phyloP scores from a whole-genome alignment of 1,140 invertebrate species.

The Lithobius niger region DNA sequence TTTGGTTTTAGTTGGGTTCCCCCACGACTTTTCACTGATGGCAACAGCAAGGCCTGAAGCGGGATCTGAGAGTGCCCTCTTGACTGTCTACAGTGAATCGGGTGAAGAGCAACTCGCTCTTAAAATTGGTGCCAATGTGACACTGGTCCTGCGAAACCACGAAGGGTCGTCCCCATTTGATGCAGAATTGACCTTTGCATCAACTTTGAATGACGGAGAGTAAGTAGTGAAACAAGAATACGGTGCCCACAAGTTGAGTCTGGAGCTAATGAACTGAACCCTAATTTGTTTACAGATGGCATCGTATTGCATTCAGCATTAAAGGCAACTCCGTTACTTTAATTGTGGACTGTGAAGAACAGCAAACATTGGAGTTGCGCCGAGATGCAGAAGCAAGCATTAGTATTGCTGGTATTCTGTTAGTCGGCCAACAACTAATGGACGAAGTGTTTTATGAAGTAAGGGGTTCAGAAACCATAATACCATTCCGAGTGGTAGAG shows the following conservation, averaged over 20 bases:
- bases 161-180: conserved; percentile 16
- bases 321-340: conserved; percentile 61
- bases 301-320: conserved; percentile 56
- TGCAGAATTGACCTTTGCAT: conserved; percentile 41
- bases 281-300: conserved; percentile 46
- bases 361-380: conserved; percentile 42
- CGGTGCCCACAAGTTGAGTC: background rate
- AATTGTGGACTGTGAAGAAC: conserved; percentile 50
- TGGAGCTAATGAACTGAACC: background rate
- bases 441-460: conserved; percentile 50
- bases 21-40: conserved; percentile 57
- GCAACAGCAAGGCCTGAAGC: conserved; percentile 35
- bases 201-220: conserved; percentile 51
- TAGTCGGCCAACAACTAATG: conserved; percentile 53
- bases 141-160: conserved; percentile 43
- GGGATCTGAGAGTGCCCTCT: conserved; percentile 44
- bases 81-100: conserved; percentile 56
- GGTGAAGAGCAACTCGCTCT: conserved; percentile 59
- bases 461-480: conserved; percentile 19
- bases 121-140: conserved; percentile 48
- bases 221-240: conserved; percentile 32
- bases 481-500: background rate
- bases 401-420: conserved; percentile 48
- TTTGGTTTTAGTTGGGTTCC: conserved; percentile 40
- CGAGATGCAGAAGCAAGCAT: conserved; percentile 39